Base-by-base conservation (phyloP, 2,888 invertebrate genomes). In the Strigamia maritima region DNA sequence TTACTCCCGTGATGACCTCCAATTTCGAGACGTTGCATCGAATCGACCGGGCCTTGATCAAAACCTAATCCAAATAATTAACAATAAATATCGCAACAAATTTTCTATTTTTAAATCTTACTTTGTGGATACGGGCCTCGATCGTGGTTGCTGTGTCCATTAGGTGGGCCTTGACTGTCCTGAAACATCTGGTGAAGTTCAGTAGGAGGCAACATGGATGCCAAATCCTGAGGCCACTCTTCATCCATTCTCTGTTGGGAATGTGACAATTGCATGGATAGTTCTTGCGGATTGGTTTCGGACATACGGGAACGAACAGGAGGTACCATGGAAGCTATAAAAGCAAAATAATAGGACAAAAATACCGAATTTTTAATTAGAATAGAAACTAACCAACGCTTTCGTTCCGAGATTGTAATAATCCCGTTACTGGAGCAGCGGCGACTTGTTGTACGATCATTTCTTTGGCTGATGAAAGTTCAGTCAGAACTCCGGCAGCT, bases 291-390 rank as follows among this genome's bases (percentile, higher is more conserved):
- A 87, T 98, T 98, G 86, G 98, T 98, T 86, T 97, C 97, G 80
- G 97, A 96, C 96, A 98, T 97, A 83, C 97, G 93, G 90, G 97
- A 98, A 80, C 98, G 89, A 31, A 98, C 97, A 1, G 97, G 98
- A 1, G 98, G 98, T 40, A 98, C 98, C 86, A 98, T 98, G 0
- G 98, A 98, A 14, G 98, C 98, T 89, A 84, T 6, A 77, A 22
- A 31, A 7, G 7, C 31, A 31, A 31, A 31, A 31, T 4, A 31
- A 4, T 31, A 16, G 19, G n/a, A n/a, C 12, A 77, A 77, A 77
- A 77, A 77, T 38, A 1, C n/a, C 4, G 28, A 7, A 10, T 28
- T 24, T 31, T 7, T 31, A 2, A 7, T 31, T 31, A 4, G 2
- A 4, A 4, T 4, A 7, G 7, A 1, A 19, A 85, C 89, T 86